Evolutionary conservation across 2,113 vertebrate genomes (phyloP), one percentile per base, ranked within the genome.

Genomic region (Lamprotornis superbus): DNA sequence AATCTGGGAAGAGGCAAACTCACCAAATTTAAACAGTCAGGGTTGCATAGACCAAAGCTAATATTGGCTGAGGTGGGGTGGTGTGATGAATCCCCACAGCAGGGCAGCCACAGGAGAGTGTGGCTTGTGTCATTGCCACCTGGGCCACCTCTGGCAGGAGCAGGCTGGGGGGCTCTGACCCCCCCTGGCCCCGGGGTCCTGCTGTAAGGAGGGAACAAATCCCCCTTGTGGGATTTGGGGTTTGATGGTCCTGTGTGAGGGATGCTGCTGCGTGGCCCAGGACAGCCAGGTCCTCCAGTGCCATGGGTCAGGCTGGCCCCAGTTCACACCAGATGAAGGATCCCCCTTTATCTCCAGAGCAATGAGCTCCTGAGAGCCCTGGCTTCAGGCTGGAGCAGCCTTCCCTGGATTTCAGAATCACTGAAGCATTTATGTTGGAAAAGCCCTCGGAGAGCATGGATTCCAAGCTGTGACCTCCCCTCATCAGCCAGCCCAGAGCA

Each of bases 321-420:
- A 5, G 0, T 0, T 19, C 9, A 37, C 40, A 5, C 7, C 40
- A 2, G 17, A 3, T 1, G 1, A 11, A 42, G 22, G 35, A 52
- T 52, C 27, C 27, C 16, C 27, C 50, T 52, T 52, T 30, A 33
- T 35, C 59, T 55, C 6, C 63, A 35, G 78, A 31, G 3, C 2
- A 5, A 3, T 1, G 23, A 11, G 3, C 31, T 31, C 5, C 40
- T 10, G 19, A 20, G 17, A 37, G 74, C 64, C 40, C 59, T 7
- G 3, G 1, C 52, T 13, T 5, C 4, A 11, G 61, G 46, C 80
- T 18, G 0, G 27, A 20, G 67, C 20, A 76, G 55, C 11, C 0
- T 24, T 21, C 24, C 24, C 50, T 42, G 42, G 2, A 0, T n/a
- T 24, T 1, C 61, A 23, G 61, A 53, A 6, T 31, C 40, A n/a